Percentiles rank a stretch among this genome's conserved stretches.
Evolutionary conservation across 2,888 invertebrate genomes (phyloP).

Genomic region (Atherix ibis): DNA sequence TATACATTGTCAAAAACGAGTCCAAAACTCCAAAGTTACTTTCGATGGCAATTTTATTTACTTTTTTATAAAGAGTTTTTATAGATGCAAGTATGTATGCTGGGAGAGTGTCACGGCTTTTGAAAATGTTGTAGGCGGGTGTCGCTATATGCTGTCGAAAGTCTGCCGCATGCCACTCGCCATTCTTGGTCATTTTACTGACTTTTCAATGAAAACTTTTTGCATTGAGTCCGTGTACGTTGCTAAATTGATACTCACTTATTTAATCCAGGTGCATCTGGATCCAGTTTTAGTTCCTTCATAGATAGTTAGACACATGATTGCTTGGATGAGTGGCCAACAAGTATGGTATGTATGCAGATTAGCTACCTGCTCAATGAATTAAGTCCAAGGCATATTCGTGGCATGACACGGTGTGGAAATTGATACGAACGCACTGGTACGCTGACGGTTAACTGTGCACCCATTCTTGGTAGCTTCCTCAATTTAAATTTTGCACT

Average conservation of each 20-base stretch:
- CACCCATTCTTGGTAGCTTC: no score
- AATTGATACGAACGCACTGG: neutral
- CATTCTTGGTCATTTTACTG: constrained; percentile 4
- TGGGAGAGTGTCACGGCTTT: neutral
- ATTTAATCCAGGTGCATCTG: no score
- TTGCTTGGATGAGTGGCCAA: neutral
- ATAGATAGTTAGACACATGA: no score
- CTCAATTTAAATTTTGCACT: constrained; percentile 8
- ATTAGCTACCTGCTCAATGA: no score
- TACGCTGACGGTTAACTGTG: neutral
- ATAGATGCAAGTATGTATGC: neutral
- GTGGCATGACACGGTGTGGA: neutral
- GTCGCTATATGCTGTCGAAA: neutral
- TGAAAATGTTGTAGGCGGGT: constrained; percentile 3
- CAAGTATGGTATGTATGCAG: neutral
- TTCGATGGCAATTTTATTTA: no score
- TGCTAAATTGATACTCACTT: no score
- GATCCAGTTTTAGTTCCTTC: no score
- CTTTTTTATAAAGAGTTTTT: neutral
- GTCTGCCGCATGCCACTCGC: no score
- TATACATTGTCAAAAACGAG: no score
- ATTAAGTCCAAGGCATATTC: no score
- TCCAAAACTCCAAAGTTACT: no score
- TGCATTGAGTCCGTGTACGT: neutral
- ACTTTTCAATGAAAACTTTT: constrained; percentile 4